These are phyloP conservation scores for Poliocrania exsul DNA, from an alignment of 2,797 vertebrate genomes.

Conservation along the genomic window DNA sequence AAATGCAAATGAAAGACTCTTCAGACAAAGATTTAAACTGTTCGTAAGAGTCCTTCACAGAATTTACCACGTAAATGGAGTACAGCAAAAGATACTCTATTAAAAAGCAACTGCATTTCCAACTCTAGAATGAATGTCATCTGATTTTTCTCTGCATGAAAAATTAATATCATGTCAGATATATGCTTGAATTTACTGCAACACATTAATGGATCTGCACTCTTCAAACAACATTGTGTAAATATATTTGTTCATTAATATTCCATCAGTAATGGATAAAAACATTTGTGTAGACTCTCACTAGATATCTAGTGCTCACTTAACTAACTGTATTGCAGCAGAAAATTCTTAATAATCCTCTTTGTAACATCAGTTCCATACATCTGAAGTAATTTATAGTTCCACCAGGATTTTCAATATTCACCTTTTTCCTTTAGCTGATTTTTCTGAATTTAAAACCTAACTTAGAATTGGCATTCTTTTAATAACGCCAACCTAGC, in stretches of 20 bases:
- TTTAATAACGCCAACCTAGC: not conserved
- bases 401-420: not conserved
- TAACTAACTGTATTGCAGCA: not conserved
- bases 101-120: constrained; percentile 21
- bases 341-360: not conserved
- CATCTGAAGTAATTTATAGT: not conserved
- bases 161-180: constrained; percentile 15
- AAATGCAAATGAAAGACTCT: not conserved
- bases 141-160: constrained; percentile 21
- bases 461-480: not conserved
- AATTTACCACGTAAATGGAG: not conserved
- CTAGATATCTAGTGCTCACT: not conserved
- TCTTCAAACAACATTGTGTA: constrained; percentile 25
- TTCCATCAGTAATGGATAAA: not conserved
- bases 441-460: constrained; percentile 10
- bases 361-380: not conserved
- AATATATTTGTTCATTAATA: constrained; percentile 49
- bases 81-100: not conserved
- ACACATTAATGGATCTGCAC: not conserved
- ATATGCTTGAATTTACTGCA: constrained; percentile 13
- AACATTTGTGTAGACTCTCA: not conserved
- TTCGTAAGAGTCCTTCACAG: not conserved
- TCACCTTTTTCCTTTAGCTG: not conserved
- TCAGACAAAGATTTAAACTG: not conserved
- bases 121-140: not conserved